Base-by-base conservation (phyloP, 2,888 invertebrate genomes). In the Hydraecia micacea region DNA sequence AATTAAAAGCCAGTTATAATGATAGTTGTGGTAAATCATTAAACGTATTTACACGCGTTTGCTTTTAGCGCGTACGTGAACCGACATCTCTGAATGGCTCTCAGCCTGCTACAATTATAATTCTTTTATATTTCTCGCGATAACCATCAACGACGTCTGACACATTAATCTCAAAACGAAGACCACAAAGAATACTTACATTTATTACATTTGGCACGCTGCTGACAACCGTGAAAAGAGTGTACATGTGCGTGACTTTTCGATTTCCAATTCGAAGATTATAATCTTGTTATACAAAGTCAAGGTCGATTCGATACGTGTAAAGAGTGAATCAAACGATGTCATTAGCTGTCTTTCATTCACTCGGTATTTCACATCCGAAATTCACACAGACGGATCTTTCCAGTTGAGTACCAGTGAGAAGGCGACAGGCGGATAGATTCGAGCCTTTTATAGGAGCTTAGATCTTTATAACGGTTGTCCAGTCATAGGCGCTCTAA, bases 141-240 rank as follows among this genome's bases (percentile, higher is more conserved):
- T 86, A 75, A 81, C 87, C 60, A 84, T 86, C 88, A 75, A 83
- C 73, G 73, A 84, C 69, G 84, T 85, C 86, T 92, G 92, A 92
- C 93, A 94, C 92, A 93, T 91, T 93, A 91, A 93, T 94, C 94
- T 93, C 90, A 91, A 93, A 93, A 93, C 90, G 91, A 81, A 84
- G 85, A 90, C 85, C 88, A 90, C 88, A 90, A 88, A 90, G 90
- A 84, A 87, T 84, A 91, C 91, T 92, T 90, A 91, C 91, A 90
- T 93, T 95, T 93, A 94, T 94, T 92, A 90, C 89, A 94, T 95
- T 93, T 89, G 90, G 91, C 91, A 92, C 92, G 92, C 87, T 89
- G 88, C 87, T 88, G 92, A 92, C 92, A 91, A 88, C 90, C 92
- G 92, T 94, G 91, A 92, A 94, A 94, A 90, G 76, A 91, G 88